Conservation (phyloP, 2,113 vertebrate species). For the Odocoileus hemionus region DNA sequence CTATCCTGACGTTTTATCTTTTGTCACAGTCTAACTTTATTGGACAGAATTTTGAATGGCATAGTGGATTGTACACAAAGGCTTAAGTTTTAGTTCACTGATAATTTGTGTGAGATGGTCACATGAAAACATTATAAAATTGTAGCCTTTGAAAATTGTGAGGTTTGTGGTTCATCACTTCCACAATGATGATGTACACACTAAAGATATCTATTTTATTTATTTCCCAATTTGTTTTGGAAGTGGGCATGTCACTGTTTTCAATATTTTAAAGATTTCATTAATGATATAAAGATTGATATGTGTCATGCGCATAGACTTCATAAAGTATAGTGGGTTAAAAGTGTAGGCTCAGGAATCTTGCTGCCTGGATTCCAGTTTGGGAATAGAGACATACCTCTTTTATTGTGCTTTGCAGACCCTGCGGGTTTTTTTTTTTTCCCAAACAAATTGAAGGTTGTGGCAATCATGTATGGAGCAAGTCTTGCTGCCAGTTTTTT, state of each 20-base stretch:
- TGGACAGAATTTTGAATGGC: background rate
- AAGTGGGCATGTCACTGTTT: background rate
- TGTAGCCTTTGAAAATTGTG: background rate
- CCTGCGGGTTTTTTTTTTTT: background rate
- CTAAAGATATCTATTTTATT: background rate
- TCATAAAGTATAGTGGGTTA: background rate
- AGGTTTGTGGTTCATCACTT: background rate
- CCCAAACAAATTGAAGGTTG: background rate
- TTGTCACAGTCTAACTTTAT: background rate
- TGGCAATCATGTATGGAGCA: background rate
- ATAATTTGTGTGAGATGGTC: background rate
- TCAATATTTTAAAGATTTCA: background rate
- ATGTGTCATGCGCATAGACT: background rate
- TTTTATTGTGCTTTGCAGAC: background rate
- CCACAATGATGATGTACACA: background rate
- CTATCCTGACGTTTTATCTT: background rate
- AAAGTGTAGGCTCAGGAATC: background rate
- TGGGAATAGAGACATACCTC: background rate
- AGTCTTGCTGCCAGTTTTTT: background rate
- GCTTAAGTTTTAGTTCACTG: background rate
- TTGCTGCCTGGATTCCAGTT: background rate
- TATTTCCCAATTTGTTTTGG: slow-evolving; percentile 38
- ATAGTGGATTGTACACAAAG: background rate
- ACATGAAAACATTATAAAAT: background rate
- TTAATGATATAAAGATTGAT: background rate